Conservation (phyloP, 2,888 invertebrate species). For the Kuschelorhynchus macadamiae region DNA sequence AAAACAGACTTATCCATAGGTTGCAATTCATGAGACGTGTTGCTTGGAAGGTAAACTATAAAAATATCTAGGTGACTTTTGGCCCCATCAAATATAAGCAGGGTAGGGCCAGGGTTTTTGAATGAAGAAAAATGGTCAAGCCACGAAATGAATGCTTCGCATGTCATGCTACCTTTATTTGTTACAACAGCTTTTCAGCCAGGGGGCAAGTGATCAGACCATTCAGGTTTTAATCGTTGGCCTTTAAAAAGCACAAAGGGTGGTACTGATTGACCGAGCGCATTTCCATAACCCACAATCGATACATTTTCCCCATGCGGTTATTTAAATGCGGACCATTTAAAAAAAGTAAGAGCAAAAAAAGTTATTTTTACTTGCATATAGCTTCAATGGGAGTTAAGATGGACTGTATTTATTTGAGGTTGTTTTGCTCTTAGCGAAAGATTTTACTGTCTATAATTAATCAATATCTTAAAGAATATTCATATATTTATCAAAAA, state of each 20-base stretch:
- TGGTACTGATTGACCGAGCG: too few relatives aligned
- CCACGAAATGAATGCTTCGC: constrained; percentile 48
- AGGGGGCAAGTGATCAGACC: constrained; percentile 54
- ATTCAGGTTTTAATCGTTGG: constrained; percentile 52
- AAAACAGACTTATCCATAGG: constrained; percentile 58
- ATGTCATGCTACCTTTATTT: constrained; percentile 59
- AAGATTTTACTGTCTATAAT: too few relatives aligned
- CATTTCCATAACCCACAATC: too few relatives aligned
- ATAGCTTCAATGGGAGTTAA: too few relatives aligned
- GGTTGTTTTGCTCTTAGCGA: too few relatives aligned
- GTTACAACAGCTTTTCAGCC: constrained; percentile 54
- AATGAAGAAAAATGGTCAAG: constrained; percentile 25
- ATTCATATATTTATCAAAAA: too few relatives aligned
- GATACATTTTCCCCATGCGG: too few relatives aligned
- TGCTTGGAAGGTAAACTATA: constrained; percentile 63
- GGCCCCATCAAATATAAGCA: constrained; percentile 57
- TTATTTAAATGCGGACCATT: too few relatives aligned
- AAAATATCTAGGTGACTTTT: constrained; percentile 57
- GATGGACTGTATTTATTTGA: too few relatives aligned
- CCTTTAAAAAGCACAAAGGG: constrained; percentile 61
- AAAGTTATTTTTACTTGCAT: too few relatives aligned
- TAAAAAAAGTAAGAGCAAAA: too few relatives aligned
- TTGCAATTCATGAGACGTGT: constrained; percentile 59
- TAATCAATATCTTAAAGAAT: too few relatives aligned
- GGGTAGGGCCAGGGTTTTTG: constrained; percentile 21